phyloP scores from a whole-genome alignment of 2,888 invertebrate species.

The Pseudococcus jackbeardsleyi region DNA sequence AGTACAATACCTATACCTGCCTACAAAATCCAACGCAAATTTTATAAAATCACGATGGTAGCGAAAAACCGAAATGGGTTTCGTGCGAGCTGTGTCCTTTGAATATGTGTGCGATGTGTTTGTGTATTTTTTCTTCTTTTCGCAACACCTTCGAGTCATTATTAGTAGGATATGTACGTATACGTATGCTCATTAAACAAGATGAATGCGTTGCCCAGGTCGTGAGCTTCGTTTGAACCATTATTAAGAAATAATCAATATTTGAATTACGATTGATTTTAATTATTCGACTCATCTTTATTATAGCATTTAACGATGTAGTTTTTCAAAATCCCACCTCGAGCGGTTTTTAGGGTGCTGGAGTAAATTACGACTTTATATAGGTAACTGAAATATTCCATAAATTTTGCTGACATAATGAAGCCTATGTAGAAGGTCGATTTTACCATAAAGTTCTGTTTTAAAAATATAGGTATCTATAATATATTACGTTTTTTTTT shows the following conservation, averaged over 20 bases:
- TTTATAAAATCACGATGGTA: background rate
- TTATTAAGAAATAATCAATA: constrained; percentile 29
- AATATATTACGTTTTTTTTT: too few species aligned
- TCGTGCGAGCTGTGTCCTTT: constrained; percentile 36
- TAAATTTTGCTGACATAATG: background rate
- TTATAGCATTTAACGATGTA: constrained; percentile 18
- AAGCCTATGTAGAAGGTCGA: background rate
- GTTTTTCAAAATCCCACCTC: background rate
- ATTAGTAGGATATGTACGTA: background rate
- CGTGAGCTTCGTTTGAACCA: constrained; percentile 25
- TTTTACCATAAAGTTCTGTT: background rate
- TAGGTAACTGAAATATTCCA: background rate
- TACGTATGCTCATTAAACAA: constrained; percentile 36
- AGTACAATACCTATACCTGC: background rate
- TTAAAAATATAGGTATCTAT: too few species aligned
- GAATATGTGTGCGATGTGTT: background rate
- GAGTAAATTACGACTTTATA: background rate
- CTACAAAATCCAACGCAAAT: constrained; percentile 24
- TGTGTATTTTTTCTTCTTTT: background rate
- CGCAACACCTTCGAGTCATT: constrained; percentile 25
- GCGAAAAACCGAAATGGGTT: constrained; percentile 32
- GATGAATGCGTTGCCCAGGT: constrained; percentile 14
- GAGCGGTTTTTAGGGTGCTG: background rate
- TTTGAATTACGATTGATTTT: constrained; percentile 27
- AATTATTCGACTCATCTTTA: constrained; percentile 13